phyloP scores from a whole-genome alignment of 2,888 invertebrate species.

The Chalcis sispes region DNA sequence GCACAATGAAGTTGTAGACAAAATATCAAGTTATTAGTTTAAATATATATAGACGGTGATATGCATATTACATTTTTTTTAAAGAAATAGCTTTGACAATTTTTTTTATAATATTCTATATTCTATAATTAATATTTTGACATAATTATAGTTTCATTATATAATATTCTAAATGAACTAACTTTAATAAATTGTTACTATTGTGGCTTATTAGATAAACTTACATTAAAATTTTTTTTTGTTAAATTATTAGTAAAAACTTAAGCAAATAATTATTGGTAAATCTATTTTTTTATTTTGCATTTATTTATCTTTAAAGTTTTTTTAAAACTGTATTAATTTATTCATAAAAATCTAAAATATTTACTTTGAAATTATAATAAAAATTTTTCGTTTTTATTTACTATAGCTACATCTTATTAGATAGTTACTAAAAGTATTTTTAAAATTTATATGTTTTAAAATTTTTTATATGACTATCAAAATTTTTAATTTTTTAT shows the following conservation, averaged over 20 bases:
- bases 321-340: no score
- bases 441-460: no score
- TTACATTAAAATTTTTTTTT: neutral
- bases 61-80: constrained; percentile 39
- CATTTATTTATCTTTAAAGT: neutral
- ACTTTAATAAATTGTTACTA: neutral
- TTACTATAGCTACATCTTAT: no score
- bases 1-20: constrained; percentile 32
- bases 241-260: neutral
- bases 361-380: no score
- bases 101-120: constrained; percentile 9
- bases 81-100: constrained; percentile 21
- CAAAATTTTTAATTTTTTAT: no score
- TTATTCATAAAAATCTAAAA: neutral
- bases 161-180: neutral
- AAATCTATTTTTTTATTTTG: neutral
- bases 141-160: constrained; percentile 1
- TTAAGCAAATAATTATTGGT: neutral
- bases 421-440: no score
- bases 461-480: no score
- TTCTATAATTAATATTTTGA: constrained; percentile 5
- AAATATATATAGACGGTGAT: constrained; percentile 21
- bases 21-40: constrained; percentile 26
- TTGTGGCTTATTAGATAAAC: neutral
- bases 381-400: no score